phyloP scores from a whole-genome alignment of 2,113 vertebrate species.

The Nestor notabilis region DNA sequence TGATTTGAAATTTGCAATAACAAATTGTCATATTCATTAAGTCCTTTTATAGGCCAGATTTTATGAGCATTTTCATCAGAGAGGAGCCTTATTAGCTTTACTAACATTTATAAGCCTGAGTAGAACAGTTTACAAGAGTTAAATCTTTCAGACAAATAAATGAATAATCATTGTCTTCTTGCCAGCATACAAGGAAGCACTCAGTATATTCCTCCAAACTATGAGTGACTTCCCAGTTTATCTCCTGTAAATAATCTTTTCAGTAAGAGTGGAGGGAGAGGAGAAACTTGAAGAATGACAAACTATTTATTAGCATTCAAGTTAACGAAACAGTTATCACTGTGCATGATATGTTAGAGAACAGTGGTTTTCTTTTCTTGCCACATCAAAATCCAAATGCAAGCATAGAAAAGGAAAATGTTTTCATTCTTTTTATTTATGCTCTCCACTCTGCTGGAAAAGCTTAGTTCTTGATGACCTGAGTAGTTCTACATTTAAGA shows the following conservation, averaged over 20 bases:
- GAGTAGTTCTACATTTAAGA: not conserved
- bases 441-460: not conserved
- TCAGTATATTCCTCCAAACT: not conserved
- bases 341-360: not conserved
- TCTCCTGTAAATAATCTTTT: not conserved
- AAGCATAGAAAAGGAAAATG: not conserved
- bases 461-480: not conserved
- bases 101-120: not conserved
- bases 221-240: not conserved
- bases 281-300: not conserved
- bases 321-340: not conserved
- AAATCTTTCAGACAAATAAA: not conserved
- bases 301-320: not conserved
- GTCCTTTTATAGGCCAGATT: not conserved
- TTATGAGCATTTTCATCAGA: not conserved
- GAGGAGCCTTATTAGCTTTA: not conserved
- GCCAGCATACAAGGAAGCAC: not conserved
- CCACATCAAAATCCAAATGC: not conserved
- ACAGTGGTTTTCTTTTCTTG: not conserved
- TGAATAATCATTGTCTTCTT: not conserved
- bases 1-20: not conserved
- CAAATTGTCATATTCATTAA: not conserved
- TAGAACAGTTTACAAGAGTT: not conserved
- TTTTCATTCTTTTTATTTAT: not conserved
- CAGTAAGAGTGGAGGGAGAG: not conserved